These are phyloP conservation scores for Anser brachyrhynchus DNA, from an alignment of 2,113 vertebrate species.

Conservation along the genomic window DNA sequence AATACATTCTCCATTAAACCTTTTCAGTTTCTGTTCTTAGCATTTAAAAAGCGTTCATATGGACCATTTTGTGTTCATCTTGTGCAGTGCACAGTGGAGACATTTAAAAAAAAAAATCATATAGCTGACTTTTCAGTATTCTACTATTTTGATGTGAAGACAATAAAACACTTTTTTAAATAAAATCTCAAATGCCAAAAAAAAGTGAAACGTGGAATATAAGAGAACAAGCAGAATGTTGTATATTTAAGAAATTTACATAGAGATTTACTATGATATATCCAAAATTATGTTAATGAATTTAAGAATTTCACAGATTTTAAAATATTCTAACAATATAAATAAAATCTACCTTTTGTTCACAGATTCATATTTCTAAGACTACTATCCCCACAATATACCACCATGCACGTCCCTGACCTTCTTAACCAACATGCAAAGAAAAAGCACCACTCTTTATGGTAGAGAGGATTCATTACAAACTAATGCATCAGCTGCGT, in stretches of 20 bases:
- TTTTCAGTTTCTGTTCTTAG: not conserved
- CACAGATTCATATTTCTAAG: not conserved
- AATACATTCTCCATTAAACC: not conserved
- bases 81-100: not conserved
- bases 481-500: not conserved
- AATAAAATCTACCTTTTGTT: not conserved
- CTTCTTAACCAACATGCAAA: not conserved
- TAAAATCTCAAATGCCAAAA: conserved; percentile 12
- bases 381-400: not conserved
- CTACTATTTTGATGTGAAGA: not conserved
- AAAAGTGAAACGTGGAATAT: not conserved
- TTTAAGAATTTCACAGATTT: not conserved
- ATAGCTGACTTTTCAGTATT: not conserved
- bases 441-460: not conserved
- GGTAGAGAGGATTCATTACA: not conserved
- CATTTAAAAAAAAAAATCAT: not conserved
- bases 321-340: not conserved
- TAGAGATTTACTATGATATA: not conserved
- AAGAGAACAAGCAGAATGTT: conserved; percentile 6
- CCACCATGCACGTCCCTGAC: not conserved
- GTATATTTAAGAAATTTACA: not conserved
- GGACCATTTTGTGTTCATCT: not conserved
- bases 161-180: not conserved
- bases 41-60: not conserved
- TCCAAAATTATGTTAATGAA: not conserved